phyloP scores from a whole-genome alignment of 2,113 vertebrate genomes.

The Setophaga petechia region DNA sequence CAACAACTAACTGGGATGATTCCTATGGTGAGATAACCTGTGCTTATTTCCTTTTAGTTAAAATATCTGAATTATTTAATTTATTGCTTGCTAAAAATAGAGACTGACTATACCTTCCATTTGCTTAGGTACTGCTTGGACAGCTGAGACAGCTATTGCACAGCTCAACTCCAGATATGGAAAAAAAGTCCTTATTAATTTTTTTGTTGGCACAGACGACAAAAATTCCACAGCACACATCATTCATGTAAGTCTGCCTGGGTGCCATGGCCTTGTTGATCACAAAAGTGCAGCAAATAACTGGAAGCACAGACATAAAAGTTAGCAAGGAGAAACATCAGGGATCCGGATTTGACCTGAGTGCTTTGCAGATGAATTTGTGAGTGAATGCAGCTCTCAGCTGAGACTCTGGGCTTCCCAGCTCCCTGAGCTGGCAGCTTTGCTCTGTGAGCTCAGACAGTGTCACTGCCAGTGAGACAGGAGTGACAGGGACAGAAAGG shows the following conservation, averaged over 20 bases:
- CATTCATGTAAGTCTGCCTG: slow-evolving; percentile 88
- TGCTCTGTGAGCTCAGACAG: not conserved
- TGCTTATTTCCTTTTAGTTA: not conserved
- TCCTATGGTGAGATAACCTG: slow-evolving; percentile 75
- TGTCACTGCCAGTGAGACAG: not conserved
- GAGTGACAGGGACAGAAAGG: not conserved
- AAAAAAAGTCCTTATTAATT: slow-evolving; percentile 87
- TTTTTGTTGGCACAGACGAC: slow-evolving; percentile 91
- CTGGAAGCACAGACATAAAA: not conserved
- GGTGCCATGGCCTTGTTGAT: not conserved
- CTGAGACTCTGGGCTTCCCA: not conserved
- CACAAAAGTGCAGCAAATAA: not conserved
- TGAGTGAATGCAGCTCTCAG: not conserved
- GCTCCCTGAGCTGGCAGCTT: not conserved
- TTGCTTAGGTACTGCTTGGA: slow-evolving; percentile 82
- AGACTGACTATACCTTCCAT: not conserved
- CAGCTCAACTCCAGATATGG: slow-evolving; percentile 87
- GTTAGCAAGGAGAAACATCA: not conserved
- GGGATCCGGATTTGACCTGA: not conserved
- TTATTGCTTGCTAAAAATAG: not conserved
- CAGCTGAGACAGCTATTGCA: slow-evolving; percentile 83
- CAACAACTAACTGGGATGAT: slow-evolving; percentile 82
- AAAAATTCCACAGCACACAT: slow-evolving; percentile 88
- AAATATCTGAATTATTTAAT: not conserved
- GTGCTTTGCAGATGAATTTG: not conserved